Percentiles rank a stretch among this genome's conserved stretches.
These are phyloP conservation scores for Conger conger DNA, from an alignment of 2,113 vertebrate genomes.

Conservation along the genomic window DNA sequence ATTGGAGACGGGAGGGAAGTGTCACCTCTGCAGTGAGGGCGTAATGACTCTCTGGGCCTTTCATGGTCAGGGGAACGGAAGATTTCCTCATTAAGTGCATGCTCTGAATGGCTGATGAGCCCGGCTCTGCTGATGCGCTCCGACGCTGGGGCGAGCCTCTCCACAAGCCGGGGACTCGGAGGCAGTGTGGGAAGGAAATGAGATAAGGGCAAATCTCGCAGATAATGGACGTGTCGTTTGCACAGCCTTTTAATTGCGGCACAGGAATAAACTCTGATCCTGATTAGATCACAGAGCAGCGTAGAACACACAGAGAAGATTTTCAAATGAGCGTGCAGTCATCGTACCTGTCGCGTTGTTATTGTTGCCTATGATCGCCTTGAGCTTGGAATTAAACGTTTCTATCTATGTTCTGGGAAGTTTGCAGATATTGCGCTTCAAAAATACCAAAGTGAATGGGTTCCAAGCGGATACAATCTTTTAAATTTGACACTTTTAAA, in stretches of 20 bases:
- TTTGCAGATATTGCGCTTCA: too few relatives aligned
- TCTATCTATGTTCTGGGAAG: too few relatives aligned
- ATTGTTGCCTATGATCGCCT: background rate
- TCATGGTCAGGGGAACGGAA: constrained; percentile 58
- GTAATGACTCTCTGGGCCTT: constrained; percentile 67
- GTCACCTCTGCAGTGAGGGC: constrained; percentile 51
- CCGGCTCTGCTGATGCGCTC: constrained; percentile 43
- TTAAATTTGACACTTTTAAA: too few relatives aligned
- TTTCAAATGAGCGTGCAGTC: background rate
- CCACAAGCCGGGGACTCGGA: constrained; percentile 38
- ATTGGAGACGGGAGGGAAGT: constrained; percentile 49
- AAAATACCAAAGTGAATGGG: too few relatives aligned
- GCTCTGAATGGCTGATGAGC: constrained; percentile 53
- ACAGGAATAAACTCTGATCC: constrained; percentile 1
- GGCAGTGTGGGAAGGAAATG: constrained; percentile 35
- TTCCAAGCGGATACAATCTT: too few relatives aligned
- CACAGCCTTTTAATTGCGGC: constrained; percentile 28
- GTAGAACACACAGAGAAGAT: background rate
- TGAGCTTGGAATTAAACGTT: too few relatives aligned
- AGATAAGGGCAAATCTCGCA: constrained; percentile 48
- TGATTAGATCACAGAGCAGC: background rate
- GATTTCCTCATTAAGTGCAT: constrained; percentile 75
- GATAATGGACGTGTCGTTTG: constrained; percentile 59
- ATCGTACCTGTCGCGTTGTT: background rate
- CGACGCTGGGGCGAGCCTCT: constrained; percentile 57